phyloP scores from a whole-genome alignment of 2,797 vertebrate species.

The Danionella dracula region DNA sequence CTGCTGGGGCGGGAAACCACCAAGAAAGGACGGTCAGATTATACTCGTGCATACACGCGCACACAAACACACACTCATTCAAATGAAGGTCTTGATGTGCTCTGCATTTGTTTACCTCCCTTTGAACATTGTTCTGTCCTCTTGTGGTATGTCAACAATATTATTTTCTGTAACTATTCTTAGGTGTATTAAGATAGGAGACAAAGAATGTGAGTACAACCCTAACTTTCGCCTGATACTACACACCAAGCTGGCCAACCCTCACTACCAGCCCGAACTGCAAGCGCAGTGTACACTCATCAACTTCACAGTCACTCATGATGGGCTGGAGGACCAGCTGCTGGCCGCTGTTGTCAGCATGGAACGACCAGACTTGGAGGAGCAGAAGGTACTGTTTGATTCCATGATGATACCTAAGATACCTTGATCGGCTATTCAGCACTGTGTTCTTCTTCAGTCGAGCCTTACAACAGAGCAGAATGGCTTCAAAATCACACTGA shows the following conservation, averaged over 20 bases:
- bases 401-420: no score
- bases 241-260: slow-evolving; percentile 91
- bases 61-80: no score
- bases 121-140: no score
- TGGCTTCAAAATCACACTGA: slow-evolving; percentile 94
- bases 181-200: slow-evolving; percentile 85
- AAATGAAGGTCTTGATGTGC: no score
- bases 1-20: slow-evolving; percentile 88
- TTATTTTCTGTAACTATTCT: not conserved
- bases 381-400: slow-evolving; percentile 74
- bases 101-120: no score
- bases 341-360: slow-evolving; percentile 84
- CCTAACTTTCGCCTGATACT: slow-evolving; percentile 86
- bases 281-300: slow-evolving; percentile 96
- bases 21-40: slow-evolving; percentile 85
- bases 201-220: slow-evolving; percentile 92
- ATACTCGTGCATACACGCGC: no score
- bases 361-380: slow-evolving; percentile 91
- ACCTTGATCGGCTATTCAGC: not conserved
- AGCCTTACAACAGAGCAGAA: slow-evolving; percentile 92
- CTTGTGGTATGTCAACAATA: no score
- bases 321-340: slow-evolving; percentile 91
- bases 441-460: slow-evolving; percentile 63
- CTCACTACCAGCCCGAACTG: slow-evolving; percentile 93
- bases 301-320: slow-evolving; percentile 88